Evolutionary conservation across 2,888 invertebrate genomes (phyloP), one percentile per base, ranked within the genome.

Genomic region (Drosophila siamana): DNA sequence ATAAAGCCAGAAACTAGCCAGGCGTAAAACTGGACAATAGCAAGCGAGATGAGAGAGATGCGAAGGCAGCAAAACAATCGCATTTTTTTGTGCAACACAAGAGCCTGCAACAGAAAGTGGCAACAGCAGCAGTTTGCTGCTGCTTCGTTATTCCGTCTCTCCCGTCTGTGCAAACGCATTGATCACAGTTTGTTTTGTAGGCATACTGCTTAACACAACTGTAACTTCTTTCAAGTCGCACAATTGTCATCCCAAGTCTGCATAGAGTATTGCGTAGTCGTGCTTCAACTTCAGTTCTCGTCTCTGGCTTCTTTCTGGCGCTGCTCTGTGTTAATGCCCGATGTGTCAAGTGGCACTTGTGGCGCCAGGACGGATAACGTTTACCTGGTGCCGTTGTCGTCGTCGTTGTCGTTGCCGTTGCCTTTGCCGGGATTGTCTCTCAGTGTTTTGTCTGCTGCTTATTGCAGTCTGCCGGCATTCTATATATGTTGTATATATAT

Each of bases 301-400:
- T 22, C 15, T 28, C n/a, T n/a, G n/a, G n/a, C 1, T n/a, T 13
- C 15, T 16, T 9, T 30, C n/a, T n/a, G n/a, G n/a, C n/a, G 7
- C n/a, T 9, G 4, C 24, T 5, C 36, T 19, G 30, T 54, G 30
- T 15, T 44, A 43, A 44, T 16, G 44, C 59, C 46, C 28, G 28
- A 22, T 75, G 77, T 63, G 76, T 73, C 76, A 77, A 77, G 77
- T 78, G 74, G 78, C 77, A 71, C 78, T 77, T 78, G 77, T 71
- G 74, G 78, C 69, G 44, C 46, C 56, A 22, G 43, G 30, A 44
- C 43, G 52, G 22, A 36, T 47, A 44, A 46, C 30, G 22, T 56
- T 56, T 55, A 62, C 55, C 62, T 60, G 59, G 52, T 26, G 38
- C 56, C 9, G 52, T 9, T 8, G 26, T 6, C 30, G 30, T n/a